Evolutionary conservation across 2,888 invertebrate species (phyloP).

Genomic region (Selenia dentaria): DNA sequence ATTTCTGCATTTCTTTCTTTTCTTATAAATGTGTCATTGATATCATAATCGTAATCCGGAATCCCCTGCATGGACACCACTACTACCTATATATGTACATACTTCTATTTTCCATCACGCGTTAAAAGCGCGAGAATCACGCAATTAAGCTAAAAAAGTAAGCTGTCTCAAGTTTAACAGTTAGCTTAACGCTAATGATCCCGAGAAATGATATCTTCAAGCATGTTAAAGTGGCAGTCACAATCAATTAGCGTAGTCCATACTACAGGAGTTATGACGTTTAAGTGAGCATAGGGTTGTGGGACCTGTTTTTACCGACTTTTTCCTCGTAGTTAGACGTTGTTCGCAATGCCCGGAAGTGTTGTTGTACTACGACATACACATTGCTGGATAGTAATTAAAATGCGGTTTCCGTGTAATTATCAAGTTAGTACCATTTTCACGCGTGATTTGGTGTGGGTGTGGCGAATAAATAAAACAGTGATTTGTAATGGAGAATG

Average conservation of each 20-base stretch:
- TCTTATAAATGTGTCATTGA: too few species aligned
- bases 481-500: too few species aligned
- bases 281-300: constrained; percentile 29
- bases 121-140: constrained; percentile 25
- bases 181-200: constrained; percentile 30
- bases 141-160: constrained; percentile 24
- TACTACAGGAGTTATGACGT: constrained; percentile 20
- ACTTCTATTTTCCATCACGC: neutral
- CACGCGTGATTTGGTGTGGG: neutral
- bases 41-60: constrained; percentile 5
- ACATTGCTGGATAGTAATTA: constrained; percentile 12
- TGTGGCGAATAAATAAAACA: too few species aligned
- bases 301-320: constrained; percentile 5
- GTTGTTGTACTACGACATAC: constrained; percentile 36
- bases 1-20: too few species aligned
- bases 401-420: constrained; percentile 18
- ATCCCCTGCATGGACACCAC: constrained; percentile 4
- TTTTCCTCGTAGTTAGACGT: constrained; percentile 33
- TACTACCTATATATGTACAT: constrained; percentile 3
- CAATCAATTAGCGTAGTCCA: constrained; percentile 28
- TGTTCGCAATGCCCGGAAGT: constrained; percentile 42
- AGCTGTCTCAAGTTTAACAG: constrained; percentile 23
- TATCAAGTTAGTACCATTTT: neutral
- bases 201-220: constrained; percentile 29
- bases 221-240: constrained; percentile 25